Evolutionary conservation across 2,888 invertebrate species (phyloP).

Genomic region (Cephus runcator): DNA sequence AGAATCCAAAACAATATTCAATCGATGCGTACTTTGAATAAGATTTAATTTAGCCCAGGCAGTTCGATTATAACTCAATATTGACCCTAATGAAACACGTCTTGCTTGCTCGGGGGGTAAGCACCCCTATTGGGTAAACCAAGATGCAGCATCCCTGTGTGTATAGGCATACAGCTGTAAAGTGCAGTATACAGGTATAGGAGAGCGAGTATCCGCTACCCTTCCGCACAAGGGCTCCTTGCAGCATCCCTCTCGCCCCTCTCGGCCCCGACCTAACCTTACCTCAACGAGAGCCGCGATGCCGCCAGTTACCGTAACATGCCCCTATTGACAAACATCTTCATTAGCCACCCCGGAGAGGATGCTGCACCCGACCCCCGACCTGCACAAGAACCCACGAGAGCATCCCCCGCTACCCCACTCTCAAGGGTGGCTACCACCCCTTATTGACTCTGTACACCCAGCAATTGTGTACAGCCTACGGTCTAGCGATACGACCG

Average conservation of each 20-base stretch:
- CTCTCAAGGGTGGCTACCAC: neutral
- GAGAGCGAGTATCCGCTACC: slow-evolving; percentile 3
- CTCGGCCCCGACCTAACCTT: neutral
- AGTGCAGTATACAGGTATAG: slow-evolving; percentile 22
- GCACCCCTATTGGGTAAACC: slow-evolving; percentile 37
- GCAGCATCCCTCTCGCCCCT: neutral
- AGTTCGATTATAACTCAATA: slow-evolving; percentile 48
- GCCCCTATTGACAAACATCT: slow-evolving; percentile 60
- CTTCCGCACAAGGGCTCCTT: neutral
- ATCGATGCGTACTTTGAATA: slow-evolving; percentile 31
- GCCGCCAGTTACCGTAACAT: slow-evolving; percentile 40
- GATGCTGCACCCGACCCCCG: slow-evolving; percentile 17
- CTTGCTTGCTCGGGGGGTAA: slow-evolving; percentile 32
- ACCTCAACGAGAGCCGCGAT: slow-evolving; percentile 27
- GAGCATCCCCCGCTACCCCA: neutral
- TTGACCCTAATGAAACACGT: slow-evolving; percentile 47
- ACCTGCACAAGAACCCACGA: slow-evolving; percentile 22
- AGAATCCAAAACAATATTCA: neutral
- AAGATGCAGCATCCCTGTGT: slow-evolving; percentile 28
- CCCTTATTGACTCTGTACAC: neutral
- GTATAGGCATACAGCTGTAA: slow-evolving; percentile 23
- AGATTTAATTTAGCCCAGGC: slow-evolving; percentile 39
- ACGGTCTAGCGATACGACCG: neutral
- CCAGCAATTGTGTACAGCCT: neutral
- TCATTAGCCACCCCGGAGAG: slow-evolving; percentile 46